Conservation (phyloP, 2,113 vertebrate genomes). For the Sarotherodon lohbergeri region DNA sequence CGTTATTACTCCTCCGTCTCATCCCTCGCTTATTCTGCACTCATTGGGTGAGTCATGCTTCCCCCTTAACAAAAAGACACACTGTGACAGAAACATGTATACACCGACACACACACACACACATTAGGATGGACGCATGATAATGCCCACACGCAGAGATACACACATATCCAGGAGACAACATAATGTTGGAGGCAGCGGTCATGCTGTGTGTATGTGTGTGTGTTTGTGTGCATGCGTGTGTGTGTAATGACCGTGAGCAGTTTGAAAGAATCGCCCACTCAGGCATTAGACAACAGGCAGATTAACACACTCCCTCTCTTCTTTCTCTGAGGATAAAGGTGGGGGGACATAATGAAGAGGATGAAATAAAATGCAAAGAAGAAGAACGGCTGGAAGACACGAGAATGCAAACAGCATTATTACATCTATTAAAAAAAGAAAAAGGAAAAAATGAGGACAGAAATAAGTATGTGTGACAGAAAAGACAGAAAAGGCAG, state of each 20-base stretch:
- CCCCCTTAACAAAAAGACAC: not conserved
- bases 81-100: constrained; percentile 1
- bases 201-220: not conserved
- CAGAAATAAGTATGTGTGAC: not conserved
- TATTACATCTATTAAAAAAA: not conserved
- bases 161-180: not conserved
- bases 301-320: constrained; percentile 36
- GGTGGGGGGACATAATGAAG: constrained; percentile 16
- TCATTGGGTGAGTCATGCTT: constrained; percentile 40
- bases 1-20: constrained; percentile 45
- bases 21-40: constrained; percentile 32
- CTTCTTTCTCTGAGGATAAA: constrained; percentile 23
- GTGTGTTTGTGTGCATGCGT: not conserved
- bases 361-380: not conserved
- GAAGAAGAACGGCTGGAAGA: not conserved
- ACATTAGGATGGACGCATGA: not conserved
- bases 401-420: not conserved
- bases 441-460: not conserved
- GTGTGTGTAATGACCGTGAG: constrained; percentile 40
- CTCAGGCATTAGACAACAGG: constrained; percentile 54
- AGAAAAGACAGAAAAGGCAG: not conserved
- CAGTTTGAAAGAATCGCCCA: constrained; percentile 51
- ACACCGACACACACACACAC: not conserved
- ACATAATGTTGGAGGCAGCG: constrained; percentile 8
- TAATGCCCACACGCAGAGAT: constrained; percentile 5